phyloP scores from a whole-genome alignment of 2,113 vertebrate species.

The Sceloporus undulatus region DNA sequence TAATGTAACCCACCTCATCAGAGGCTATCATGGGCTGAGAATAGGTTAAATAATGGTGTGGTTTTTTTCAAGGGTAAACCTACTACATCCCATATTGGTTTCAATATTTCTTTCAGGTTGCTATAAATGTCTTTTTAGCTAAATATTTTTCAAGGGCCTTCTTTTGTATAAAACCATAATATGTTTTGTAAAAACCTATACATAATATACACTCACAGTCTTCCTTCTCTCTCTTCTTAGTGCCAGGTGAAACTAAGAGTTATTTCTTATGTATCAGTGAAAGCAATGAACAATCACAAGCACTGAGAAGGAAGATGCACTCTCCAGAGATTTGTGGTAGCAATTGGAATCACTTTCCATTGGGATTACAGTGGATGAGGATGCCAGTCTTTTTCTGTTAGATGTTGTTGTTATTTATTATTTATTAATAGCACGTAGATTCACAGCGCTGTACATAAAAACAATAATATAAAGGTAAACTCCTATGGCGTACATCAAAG shows the following conservation, averaged over 20 bases:
- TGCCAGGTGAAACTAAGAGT: slow-evolving; percentile 32
- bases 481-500: too few species aligned
- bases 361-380: fast-evolving
- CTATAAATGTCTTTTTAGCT: neutral
- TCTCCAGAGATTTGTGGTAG: neutral
- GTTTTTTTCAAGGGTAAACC: too few species aligned
- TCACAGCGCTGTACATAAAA: too few species aligned
- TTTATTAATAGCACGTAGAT: too few species aligned
- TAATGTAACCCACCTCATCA: too few species aligned
- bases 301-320: neutral
- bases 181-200: too few species aligned
- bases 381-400: neutral
- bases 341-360: neutral
- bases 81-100: neutral
- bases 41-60: too few species aligned
- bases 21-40: too few species aligned
- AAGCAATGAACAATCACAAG: neutral
- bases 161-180: neutral
- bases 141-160: neutral
- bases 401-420: too few species aligned
- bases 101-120: neutral
- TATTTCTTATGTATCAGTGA: neutral
- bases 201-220: too few species aligned
- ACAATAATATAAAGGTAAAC: too few species aligned
- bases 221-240: slow-evolving; percentile 7